phyloP scores from a whole-genome alignment of 2,888 invertebrate genomes.

The Ethmia dodecea region DNA sequence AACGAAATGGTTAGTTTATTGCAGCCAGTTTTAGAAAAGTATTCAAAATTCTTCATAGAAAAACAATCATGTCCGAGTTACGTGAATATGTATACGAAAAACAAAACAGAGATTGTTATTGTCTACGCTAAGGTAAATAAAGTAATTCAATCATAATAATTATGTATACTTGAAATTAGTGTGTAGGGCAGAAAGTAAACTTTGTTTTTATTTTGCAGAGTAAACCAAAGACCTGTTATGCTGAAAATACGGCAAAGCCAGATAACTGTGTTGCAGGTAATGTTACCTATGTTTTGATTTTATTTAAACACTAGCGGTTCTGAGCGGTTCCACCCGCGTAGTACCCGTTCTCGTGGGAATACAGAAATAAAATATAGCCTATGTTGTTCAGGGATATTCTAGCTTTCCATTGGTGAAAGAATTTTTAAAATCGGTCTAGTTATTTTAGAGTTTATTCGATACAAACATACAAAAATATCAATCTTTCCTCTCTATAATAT shows the following conservation, averaged over 20 bases:
- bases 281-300: too few species aligned
- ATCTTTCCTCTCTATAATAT: too few species aligned
- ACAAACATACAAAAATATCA: too few species aligned
- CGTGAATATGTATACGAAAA: conserved; percentile 56
- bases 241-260: conserved; percentile 23
- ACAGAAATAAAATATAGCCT: too few species aligned
- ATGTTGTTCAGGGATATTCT: too few species aligned
- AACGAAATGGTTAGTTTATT: conserved; percentile 40
- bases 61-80: conserved; percentile 58
- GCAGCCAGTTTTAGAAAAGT: conserved; percentile 39
- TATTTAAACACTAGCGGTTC: too few species aligned
- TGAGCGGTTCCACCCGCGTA: too few species aligned
- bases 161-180: background rate
- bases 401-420: too few species aligned
- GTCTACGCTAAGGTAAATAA: conserved; percentile 47
- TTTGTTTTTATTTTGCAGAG: conserved; percentile 33
- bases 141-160: background rate
- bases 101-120: conserved; percentile 41
- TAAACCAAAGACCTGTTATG: conserved; percentile 26
- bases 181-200: too few species aligned
- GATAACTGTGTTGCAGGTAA: conserved; percentile 39
- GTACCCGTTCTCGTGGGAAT: too few species aligned
- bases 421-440: too few species aligned
- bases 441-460: too few species aligned
- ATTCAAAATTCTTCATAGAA: conserved; percentile 43